phyloP scores from a whole-genome alignment of 2,888 invertebrate genomes.

The Lasioglossum zephyrum region DNA sequence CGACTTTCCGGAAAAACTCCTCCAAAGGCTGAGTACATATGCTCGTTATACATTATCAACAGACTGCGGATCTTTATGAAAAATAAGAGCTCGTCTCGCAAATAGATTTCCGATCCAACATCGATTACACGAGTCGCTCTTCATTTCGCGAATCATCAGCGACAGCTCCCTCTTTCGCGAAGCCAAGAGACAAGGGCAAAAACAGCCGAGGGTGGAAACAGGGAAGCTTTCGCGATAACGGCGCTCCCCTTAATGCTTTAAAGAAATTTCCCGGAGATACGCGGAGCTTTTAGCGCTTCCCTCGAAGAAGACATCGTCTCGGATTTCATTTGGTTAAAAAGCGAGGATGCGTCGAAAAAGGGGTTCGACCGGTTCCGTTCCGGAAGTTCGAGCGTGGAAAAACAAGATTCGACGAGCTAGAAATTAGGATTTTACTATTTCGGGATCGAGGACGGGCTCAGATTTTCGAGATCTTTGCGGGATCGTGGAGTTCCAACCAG shows the following conservation, averaged over 20 bases:
- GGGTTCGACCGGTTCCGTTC: not conserved
- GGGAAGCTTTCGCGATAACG: not conserved
- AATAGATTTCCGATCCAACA: too few species aligned
- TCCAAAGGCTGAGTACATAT: too few species aligned
- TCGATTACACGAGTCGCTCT: not conserved
- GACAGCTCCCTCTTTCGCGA: not conserved
- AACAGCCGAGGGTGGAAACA: not conserved
- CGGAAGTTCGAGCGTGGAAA: not conserved
- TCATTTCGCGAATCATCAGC: not conserved
- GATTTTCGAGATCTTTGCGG: slow-evolving; percentile 38
- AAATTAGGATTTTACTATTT: slow-evolving; percentile 32
- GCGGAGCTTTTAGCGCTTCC: not conserved
- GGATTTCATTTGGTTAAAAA: not conserved
- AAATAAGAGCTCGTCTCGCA: too few species aligned
- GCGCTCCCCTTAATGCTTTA: not conserved
- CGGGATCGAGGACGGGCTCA: not conserved
- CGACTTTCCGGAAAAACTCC: too few species aligned
- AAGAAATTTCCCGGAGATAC: slow-evolving; percentile 5
- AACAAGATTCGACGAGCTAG: not conserved
- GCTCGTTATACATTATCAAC: too few species aligned
- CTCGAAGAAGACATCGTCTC: not conserved
- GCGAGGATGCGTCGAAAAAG: not conserved
- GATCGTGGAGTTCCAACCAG: slow-evolving; percentile 16
- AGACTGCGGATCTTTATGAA: too few species aligned
- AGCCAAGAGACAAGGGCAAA: not conserved